phyloP scores from a whole-genome alignment of 2,888 invertebrate species.

The Anoplius nigerrimus region DNA sequence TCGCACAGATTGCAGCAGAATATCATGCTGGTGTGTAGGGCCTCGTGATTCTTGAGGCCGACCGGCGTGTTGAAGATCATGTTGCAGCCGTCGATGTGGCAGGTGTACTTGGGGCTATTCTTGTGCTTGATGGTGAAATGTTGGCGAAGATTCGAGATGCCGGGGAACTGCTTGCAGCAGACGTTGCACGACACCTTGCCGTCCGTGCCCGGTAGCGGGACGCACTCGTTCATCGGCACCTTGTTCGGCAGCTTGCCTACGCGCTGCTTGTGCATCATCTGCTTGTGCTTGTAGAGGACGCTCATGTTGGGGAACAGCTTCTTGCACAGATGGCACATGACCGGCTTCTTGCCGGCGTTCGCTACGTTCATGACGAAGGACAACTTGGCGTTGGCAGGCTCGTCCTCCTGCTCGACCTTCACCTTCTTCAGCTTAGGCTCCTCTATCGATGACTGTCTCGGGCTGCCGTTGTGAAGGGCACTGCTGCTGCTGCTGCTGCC shows the following conservation, averaged over 20 bases:
- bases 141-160: slow-evolving; percentile 77
- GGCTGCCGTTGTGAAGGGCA: slow-evolving; percentile 4
- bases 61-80: slow-evolving; percentile 76
- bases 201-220: slow-evolving; percentile 70
- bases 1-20: slow-evolving; percentile 80
- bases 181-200: slow-evolving; percentile 78
- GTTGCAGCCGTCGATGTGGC: slow-evolving; percentile 57
- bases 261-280: slow-evolving; percentile 76
- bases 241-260: slow-evolving; percentile 2
- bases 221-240: slow-evolving; percentile 46
- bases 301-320: slow-evolving; percentile 81
- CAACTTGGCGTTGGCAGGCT: slow-evolving; percentile 4
- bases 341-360: slow-evolving; percentile 57
- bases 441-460: slow-evolving; percentile 12
- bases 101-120: slow-evolving; percentile 62
- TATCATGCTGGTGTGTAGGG: slow-evolving; percentile 77
- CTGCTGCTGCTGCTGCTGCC: not conserved
- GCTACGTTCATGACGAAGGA: slow-evolving; percentile 10
- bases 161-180: slow-evolving; percentile 78
- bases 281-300: slow-evolving; percentile 80
- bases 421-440: slow-evolving; percentile 34
- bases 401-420: slow-evolving; percentile 23
- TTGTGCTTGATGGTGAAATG: slow-evolving; percentile 78
- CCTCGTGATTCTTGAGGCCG: slow-evolving; percentile 76
- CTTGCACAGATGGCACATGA: slow-evolving; percentile 80